Conservation (phyloP, 2,797 vertebrate species). For the Iguana delicatissima region DNA sequence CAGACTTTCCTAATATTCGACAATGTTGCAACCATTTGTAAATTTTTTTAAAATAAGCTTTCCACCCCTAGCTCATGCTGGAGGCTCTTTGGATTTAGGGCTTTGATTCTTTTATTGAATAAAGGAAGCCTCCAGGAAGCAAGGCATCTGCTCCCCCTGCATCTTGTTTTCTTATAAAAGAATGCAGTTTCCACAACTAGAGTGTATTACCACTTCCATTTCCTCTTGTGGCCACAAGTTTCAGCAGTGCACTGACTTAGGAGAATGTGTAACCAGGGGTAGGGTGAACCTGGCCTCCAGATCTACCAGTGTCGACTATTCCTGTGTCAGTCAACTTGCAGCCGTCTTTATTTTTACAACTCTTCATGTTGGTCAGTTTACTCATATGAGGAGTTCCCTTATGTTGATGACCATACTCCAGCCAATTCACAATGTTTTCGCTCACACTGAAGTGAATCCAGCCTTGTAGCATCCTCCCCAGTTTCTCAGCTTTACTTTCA, state of each 20-base stretch:
- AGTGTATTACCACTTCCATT: background rate
- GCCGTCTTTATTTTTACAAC: background rate
- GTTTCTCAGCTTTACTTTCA: background rate
- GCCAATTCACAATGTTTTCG: background rate
- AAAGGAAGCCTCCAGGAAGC: background rate
- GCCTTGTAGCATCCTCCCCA: too few species aligned
- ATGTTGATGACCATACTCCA: too few species aligned
- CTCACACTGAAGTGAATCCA: background rate
- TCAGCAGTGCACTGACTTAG: background rate
- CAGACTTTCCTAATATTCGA: too few species aligned
- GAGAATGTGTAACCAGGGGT: too few species aligned
- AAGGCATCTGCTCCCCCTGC: too few species aligned
- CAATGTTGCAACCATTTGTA: too few species aligned
- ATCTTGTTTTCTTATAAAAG: background rate
- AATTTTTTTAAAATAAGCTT: background rate
- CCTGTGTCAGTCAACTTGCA: background rate
- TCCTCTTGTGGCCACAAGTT: background rate
- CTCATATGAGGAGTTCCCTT: background rate
- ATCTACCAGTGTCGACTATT: background rate
- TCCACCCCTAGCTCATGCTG: background rate
- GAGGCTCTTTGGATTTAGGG: background rate
- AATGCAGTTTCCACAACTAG: background rate
- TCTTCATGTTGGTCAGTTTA: too few species aligned
- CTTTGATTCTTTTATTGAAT: background rate
- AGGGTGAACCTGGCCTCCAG: background rate